A percentile compares a stretch with the other conserved stretches of the same genome.
These are phyloP conservation scores for Thunnus thynnus DNA, from an alignment of 2,113 vertebrate species.

Conservation along the genomic window DNA sequence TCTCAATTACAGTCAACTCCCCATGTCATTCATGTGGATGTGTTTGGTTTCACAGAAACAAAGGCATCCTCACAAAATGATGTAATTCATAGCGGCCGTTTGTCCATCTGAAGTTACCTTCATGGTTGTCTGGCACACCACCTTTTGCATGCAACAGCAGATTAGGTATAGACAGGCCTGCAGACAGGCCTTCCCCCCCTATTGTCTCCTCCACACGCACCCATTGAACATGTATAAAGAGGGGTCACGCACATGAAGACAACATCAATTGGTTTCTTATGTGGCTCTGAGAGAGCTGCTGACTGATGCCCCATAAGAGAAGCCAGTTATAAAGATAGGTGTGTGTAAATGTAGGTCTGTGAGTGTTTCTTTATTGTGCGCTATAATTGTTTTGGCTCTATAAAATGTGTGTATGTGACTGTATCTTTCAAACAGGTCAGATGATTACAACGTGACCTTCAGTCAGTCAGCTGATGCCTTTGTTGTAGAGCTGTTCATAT, in stretches of 20 bases:
- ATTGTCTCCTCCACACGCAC: constrained; percentile 72
- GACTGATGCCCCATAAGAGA: constrained; percentile 63
- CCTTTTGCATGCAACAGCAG: constrained; percentile 70
- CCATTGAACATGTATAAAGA: constrained; percentile 52
- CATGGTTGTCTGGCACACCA: constrained; percentile 61
- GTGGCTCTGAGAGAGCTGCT: constrained; percentile 45
- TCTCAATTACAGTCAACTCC: constrained; percentile 75
- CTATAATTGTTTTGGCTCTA: constrained; percentile 15
- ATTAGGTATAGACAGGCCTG: constrained; percentile 62
- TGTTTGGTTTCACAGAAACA: constrained; percentile 78
- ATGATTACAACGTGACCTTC: constrained; percentile 12
- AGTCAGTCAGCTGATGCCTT: constrained; percentile 3
- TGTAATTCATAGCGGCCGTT: constrained; percentile 58
- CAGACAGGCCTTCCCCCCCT: constrained; percentile 36
- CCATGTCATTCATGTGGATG: constrained; percentile 69
- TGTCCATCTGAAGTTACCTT: constrained; percentile 75
- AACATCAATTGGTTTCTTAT: constrained; percentile 40
- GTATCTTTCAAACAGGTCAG: constrained; percentile 7
- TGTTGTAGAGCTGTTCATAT: not conserved
- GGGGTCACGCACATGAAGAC: constrained; percentile 65
- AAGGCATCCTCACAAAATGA: constrained; percentile 73
- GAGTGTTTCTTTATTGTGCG: constrained; percentile 17
- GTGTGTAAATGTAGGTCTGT: constrained; percentile 39
- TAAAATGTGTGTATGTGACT: constrained; percentile 4
- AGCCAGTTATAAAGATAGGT: constrained; percentile 38